phyloP scores from a whole-genome alignment of 2,113 vertebrate species.

The Anseranas semipalmata region DNA sequence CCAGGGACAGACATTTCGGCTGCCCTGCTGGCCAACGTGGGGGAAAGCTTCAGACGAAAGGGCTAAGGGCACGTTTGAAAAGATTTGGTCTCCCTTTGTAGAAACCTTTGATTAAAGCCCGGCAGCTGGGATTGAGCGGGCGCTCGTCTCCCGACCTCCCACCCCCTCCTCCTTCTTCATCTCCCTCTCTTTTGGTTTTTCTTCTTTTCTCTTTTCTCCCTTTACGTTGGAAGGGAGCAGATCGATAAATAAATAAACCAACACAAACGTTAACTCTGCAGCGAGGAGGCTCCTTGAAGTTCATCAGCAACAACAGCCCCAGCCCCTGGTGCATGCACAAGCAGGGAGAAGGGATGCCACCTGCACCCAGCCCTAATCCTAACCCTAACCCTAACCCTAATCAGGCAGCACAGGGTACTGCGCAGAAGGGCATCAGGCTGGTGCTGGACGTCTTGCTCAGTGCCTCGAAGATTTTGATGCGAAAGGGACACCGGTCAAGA shows the following conservation, averaged over 20 bases:
- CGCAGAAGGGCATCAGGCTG: neutral
- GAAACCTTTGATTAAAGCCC: constrained; percentile 24
- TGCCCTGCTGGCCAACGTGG: fast-evolving
- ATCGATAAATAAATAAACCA: constrained; percentile 63
- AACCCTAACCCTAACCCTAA: too few species aligned
- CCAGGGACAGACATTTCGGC: neutral
- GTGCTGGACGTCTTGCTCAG: neutral
- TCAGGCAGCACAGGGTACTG: too few species aligned
- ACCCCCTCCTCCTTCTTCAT: constrained; percentile 12
- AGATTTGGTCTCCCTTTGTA: constrained; percentile 32
- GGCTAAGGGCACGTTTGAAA: neutral
- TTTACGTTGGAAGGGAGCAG: neutral
- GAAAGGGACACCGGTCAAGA: constrained; percentile 30
- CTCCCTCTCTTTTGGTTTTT: neutral
- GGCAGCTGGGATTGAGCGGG: neutral
- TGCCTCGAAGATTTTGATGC: neutral
- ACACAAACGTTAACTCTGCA: constrained; percentile 9
- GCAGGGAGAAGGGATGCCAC: neutral
- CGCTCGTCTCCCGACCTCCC: neutral
- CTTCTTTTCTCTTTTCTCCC: neutral
- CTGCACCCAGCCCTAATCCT: neutral
- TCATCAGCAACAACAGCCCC: constrained; percentile 34
- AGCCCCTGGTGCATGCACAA: neutral
- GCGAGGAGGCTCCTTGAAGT: constrained; percentile 20
- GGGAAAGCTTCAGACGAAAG: neutral